Base-by-base conservation (phyloP, 2,888 invertebrate species). In the Hyalella azteca region DNA sequence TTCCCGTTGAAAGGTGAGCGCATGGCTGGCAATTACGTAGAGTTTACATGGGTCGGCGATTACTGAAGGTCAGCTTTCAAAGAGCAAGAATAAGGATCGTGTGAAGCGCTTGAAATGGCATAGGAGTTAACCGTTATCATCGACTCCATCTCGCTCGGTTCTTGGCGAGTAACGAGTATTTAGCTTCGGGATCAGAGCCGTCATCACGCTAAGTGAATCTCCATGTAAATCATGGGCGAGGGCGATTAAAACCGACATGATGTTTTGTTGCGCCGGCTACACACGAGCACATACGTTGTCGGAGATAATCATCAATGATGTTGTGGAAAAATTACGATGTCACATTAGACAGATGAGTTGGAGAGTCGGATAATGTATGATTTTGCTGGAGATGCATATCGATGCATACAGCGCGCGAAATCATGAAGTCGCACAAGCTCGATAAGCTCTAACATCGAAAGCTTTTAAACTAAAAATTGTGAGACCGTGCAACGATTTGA, bases 161-260 rank as follows among this genome's bases (percentile, higher is more conserved):
- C 36, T 66, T 36, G 66, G 36, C 36, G 66, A 36, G 66, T 36
- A 36, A 66, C 66, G 32, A 66, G 66, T 54, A 29, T 36, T 66
- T 66, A 13, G 36, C 66, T 66, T 36, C 36, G 36, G 19, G 66
- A 32, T 66, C 36, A 5, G 29, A 66, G 66, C 66, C 32, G 19
- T 66, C 66, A 66, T 66, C 66, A 36, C 66, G 36, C 45, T 66
- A 66, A 66, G 66, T 66, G 66, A 66, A 36, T 66, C 36, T 66
- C 19, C 66, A 11, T 36, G 66, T 66, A 66, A 66, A 66, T 66
- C 66, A 36, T 66, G 19, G 19, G 5, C 39, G 66, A 66, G 19
- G 32, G 66, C n/a, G 66, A 66, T 66, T 66, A 66, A 66, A 66
- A 66, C 66, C 9, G 66, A 66, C 66, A 36, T n/a, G 36, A 36